Evolutionary conservation across 2,888 invertebrate species (phyloP).

Genomic region (Andrena flavipes): DNA sequence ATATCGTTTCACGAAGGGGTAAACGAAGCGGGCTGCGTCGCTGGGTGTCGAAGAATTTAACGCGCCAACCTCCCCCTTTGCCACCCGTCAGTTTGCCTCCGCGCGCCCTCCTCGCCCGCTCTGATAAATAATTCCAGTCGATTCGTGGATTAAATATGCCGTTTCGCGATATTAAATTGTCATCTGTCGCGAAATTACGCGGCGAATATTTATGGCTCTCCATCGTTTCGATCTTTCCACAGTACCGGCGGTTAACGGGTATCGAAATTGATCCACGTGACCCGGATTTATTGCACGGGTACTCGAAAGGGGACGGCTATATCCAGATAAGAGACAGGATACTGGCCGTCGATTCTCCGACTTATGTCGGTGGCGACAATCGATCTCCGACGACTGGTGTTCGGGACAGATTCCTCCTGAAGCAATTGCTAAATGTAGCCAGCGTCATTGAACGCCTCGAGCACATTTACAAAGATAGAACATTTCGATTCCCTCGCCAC

Average conservation of each 20-base stretch:
- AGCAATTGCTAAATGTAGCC: too few species aligned
- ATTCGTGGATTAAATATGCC: conserved; percentile 42
- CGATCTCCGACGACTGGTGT: too few species aligned
- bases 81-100: neutral
- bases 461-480: too few species aligned
- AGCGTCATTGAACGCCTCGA: too few species aligned
- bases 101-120: neutral
- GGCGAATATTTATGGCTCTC: conserved; percentile 40
- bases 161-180: conserved; percentile 57
- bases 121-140: conserved; percentile 44
- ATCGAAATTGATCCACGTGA: neutral
- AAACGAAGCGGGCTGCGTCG: conserved; percentile 45
- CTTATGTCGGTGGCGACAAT: too few species aligned
- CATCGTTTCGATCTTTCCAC: conserved; percentile 6
- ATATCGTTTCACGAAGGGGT: conserved; percentile 41
- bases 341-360: too few species aligned
- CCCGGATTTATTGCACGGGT: neutral
- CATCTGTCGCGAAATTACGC: conserved; percentile 49
- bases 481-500: too few species aligned
- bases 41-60: conserved; percentile 41
- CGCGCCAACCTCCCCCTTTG: neutral
- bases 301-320: too few species aligned
- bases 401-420: too few species aligned
- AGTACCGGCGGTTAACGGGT: neutral
- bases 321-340: too few species aligned